Conservation (phyloP, 2,888 invertebrate genomes). For the Zeuzera pyrina region DNA sequence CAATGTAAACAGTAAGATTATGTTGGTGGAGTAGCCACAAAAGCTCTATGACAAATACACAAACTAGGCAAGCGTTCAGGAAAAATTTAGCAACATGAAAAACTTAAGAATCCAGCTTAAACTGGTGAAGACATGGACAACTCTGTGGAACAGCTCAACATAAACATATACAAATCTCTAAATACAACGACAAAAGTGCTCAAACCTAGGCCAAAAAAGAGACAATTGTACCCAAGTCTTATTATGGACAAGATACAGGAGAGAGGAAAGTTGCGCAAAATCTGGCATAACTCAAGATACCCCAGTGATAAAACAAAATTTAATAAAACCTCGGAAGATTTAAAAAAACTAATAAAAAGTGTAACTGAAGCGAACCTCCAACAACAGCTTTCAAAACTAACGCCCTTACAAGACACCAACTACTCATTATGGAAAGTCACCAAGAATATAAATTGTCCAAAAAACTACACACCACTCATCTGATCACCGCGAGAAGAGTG, state of each 20-base stretch:
- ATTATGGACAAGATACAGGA: conserved; percentile 4
- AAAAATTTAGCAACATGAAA: background rate
- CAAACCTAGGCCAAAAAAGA: background rate
- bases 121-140: conserved; percentile 2
- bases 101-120: background rate
- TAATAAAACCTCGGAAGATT: conserved; percentile 1
- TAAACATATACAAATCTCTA: background rate
- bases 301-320: conserved; percentile 5
- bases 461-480: conserved; percentile 3
- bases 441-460: conserved; percentile 5
- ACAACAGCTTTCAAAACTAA: conserved; percentile 1
- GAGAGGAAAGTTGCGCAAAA: conserved; percentile 1
- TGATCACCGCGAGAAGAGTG: background rate
- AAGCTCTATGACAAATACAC: conserved; percentile 3
- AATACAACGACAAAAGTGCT: conserved; percentile 1
- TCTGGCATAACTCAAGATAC: conserved; percentile 5
- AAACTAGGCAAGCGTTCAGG: background rate
- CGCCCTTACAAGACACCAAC: conserved; percentile 1
- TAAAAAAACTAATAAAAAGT: conserved; percentile 1
- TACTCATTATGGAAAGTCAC: conserved; percentile 6
- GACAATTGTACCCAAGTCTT: conserved; percentile 2
- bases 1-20: background rate
- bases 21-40: background rate
- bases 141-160: conserved; percentile 1
- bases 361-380: background rate